phyloP scores from a whole-genome alignment of 2,113 vertebrate species.

The Pachyramphus minor region DNA sequence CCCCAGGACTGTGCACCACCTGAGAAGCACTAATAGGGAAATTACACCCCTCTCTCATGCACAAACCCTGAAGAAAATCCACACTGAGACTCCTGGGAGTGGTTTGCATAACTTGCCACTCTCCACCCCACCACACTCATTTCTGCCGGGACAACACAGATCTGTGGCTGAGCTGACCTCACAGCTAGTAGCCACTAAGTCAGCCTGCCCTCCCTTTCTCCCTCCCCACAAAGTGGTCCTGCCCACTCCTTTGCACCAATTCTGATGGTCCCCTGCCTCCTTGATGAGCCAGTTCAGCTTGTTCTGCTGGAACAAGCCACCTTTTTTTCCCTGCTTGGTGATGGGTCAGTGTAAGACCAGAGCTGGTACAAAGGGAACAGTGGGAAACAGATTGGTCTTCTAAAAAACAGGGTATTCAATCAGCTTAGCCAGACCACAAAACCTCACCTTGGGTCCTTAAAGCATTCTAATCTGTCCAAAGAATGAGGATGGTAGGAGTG shows the following conservation, averaged over 20 bases:
- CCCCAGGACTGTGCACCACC: rapidly evolving
- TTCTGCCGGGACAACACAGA: not conserved
- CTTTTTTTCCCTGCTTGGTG: not conserved
- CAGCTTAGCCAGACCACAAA: not conserved
- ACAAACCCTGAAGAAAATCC: not conserved
- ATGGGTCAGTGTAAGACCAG: not conserved
- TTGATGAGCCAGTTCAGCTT: not conserved
- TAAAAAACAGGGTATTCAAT: not conserved
- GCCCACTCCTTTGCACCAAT: not conserved
- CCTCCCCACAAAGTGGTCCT: not conserved
- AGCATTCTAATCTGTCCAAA: not conserved
- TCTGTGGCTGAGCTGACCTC: constrained; percentile 10
- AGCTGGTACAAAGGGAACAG: not conserved
- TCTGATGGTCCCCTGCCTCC: not conserved
- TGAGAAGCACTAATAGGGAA: not conserved
- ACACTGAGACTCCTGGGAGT: not conserved
- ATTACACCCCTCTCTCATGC: not conserved
- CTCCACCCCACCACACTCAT: not conserved
- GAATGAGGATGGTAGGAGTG: not conserved
- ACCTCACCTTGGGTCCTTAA: not conserved
- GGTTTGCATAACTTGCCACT: not conserved
- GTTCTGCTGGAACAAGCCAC: not conserved
- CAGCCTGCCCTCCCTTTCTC: not conserved
- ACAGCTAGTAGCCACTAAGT: not conserved
- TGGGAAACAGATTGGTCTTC: not conserved